These are phyloP conservation scores for Erithacus rubecula DNA, from an alignment of 2,797 vertebrate species.

Conservation along the genomic window DNA sequence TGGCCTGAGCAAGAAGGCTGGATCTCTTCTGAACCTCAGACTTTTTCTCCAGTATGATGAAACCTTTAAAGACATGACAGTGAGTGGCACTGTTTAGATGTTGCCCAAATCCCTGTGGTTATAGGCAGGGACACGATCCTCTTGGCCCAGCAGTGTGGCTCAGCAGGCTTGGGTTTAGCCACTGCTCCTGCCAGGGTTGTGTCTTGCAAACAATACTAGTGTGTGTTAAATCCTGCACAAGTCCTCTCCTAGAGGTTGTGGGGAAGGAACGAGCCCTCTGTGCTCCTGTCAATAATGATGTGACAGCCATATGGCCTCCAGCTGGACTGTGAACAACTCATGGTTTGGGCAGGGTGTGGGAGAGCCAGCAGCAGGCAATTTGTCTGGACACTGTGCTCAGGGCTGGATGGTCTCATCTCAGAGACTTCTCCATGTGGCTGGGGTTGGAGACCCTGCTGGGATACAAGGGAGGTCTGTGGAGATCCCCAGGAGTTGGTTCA, in stretches of 20 bases:
- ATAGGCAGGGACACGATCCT: accelerated
- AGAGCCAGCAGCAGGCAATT: not conserved
- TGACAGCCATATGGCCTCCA: not conserved
- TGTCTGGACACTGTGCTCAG: not conserved
- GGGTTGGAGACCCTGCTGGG: accelerated
- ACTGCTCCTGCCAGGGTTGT: not conserved
- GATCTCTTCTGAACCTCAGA: not conserved
- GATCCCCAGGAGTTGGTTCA: not conserved
- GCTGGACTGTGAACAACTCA: not conserved
- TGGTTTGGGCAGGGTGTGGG: not conserved
- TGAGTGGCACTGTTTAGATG: not conserved
- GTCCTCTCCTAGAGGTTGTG: not conserved
- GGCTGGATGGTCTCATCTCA: not conserved
- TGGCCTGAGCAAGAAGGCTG: not conserved
- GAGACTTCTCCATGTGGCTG: not conserved
- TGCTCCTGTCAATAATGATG: not conserved
- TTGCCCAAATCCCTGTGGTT: not conserved
- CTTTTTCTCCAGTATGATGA: not conserved
- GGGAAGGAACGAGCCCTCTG: not conserved
- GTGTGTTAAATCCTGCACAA: not conserved
- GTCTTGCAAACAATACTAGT: not conserved
- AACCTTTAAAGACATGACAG: not conserved
- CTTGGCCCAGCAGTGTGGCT: not conserved
- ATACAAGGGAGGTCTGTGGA: not conserved
- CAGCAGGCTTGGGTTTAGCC: not conserved